A percentile compares a stretch with the other conserved stretches of the same genome.
Evolutionary conservation across 2,888 invertebrate genomes (phyloP).

Genomic region (Nymphalis urticae): DNA sequence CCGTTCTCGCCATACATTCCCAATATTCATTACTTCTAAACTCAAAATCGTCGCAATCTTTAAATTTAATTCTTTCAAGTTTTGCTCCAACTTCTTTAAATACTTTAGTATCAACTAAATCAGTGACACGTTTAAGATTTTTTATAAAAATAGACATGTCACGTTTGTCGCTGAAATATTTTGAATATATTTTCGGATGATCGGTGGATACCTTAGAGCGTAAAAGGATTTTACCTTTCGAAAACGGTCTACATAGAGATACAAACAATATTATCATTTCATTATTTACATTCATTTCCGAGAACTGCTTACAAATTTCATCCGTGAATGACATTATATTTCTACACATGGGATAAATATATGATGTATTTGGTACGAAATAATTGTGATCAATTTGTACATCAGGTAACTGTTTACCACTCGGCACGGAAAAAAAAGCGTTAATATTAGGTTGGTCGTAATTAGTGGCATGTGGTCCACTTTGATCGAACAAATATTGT

Average conservation of each 20-base stretch:
- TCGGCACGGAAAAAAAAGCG: constrained; percentile 65
- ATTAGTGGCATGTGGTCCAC: constrained; percentile 67
- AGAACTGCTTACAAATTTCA: constrained; percentile 65
- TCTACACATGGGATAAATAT: constrained; percentile 59
- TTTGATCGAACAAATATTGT: constrained; percentile 66
- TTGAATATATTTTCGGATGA: constrained; percentile 64
- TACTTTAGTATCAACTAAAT: constrained; percentile 61
- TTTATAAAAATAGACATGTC: constrained; percentile 64
- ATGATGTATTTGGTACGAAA: constrained; percentile 65
- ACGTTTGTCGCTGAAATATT: constrained; percentile 65
- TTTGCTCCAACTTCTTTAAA: constrained; percentile 60
- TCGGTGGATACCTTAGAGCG: constrained; percentile 57
- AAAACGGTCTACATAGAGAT: constrained; percentile 66
- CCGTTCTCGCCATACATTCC: constrained; percentile 71
- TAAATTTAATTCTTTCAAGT: constrained; percentile 59
- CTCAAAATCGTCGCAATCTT: constrained; percentile 59
- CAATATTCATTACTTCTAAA: constrained; percentile 65
- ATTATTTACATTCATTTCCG: constrained; percentile 59
- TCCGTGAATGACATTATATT: constrained; percentile 58
- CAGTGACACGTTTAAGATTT: constrained; percentile 57
- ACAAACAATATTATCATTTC: constrained; percentile 68
- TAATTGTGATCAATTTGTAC: constrained; percentile 75
- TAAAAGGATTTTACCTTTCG: constrained; percentile 61
- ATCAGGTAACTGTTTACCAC: constrained; percentile 60
- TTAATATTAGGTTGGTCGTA: constrained; percentile 72